These are phyloP conservation scores for Oceanodroma leucorhoa DNA, from an alignment of 2,797 vertebrate species.

Conservation along the genomic window DNA sequence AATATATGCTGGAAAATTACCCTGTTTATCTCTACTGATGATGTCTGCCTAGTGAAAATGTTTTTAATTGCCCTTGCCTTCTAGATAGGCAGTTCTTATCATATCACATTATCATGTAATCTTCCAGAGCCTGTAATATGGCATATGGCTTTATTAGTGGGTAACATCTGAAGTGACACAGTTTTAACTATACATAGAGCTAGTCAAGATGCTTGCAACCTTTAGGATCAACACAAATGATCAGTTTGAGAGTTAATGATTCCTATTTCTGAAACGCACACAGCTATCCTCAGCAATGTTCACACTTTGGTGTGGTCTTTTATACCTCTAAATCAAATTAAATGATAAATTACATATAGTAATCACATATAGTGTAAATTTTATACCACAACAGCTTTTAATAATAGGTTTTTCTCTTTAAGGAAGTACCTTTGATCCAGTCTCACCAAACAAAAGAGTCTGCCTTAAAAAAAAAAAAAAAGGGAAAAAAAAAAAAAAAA, in stretches of 20 bases:
- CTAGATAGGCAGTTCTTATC: conserved; percentile 30
- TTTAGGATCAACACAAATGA: conserved; percentile 5
- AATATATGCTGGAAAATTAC: conserved; percentile 16
- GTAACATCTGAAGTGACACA: conserved; percentile 26
- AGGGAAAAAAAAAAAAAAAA: conserved; percentile 60
- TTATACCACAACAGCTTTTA: conserved; percentile 42
- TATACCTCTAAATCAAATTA: conserved; percentile 7
- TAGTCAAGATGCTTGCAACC: conserved; percentile 1
- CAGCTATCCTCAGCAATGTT: not conserved
- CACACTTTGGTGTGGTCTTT: not conserved
- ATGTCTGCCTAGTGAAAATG: conserved; percentile 34
- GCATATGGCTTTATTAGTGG: conserved; percentile 21
- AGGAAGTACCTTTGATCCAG: conserved; percentile 69
- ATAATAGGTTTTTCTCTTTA: conserved; percentile 63
- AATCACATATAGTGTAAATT: conserved; percentile 28
- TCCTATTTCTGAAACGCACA: not conserved
- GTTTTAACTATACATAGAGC: not conserved
- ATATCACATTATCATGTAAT: conserved; percentile 39
- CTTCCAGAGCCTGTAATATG: not conserved
- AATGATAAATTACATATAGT: not conserved
- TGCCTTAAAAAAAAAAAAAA: conserved; percentile 41
- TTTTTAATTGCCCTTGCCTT: conserved; percentile 51
- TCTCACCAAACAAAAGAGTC: conserved; percentile 73
- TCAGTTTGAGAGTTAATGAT: not conserved
- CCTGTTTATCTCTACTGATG: conserved; percentile 40